Base-by-base conservation (phyloP, 2,888 invertebrate genomes). In the Dexiosoma caninum region DNA sequence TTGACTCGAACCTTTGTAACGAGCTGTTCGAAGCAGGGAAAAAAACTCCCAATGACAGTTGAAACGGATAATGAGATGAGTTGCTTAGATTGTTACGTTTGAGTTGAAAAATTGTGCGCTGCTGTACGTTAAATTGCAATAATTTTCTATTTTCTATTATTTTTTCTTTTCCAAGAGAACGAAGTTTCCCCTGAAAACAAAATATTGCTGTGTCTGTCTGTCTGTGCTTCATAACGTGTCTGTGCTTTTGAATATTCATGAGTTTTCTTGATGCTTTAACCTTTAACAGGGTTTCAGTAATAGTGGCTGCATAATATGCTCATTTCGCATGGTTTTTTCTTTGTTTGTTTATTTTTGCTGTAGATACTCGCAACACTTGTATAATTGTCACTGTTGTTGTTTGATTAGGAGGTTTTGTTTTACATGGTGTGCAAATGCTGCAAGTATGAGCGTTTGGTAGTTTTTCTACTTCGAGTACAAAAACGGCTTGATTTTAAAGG, bases 241-340 rank as follows among this genome's bases (percentile, higher is more conserved):
- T 30, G 16, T 6, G 6, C 30, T 21, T 59, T 49, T 64, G 66
- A 81, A 78, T 81, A 74, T 81, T 74, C 70, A 74, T 70, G 70
- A 60, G 23, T 59, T 64, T 67, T 60, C 44, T 79, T 82, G 82
- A 80, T 62, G 70, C 70, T 82, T 82, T 82, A 71, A 77, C 80
- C 82, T 82, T 82, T 82, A 75, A 51, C 77, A 80, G 82, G 82
- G 80, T 80, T 80, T 82, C 55, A 71, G 62, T 57, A 72, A 76
- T 67, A 46, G 55, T 67, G 59, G 12, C 44, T 40, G 44, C 21
- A 27, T 44, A 44, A 69, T 37, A 23, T 35, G 35, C 19, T 12
- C 16, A 35, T 66, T 72, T 53, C 7, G 35, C 12, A 35, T 16
- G 8, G 6, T 46, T 42, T 16, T 49, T 66, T 12, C 49, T 59